A percentile compares a stretch with the other conserved stretches of the same genome.
Conservation (phyloP, 2,888 invertebrate species). For the Lithophane socia region DNA sequence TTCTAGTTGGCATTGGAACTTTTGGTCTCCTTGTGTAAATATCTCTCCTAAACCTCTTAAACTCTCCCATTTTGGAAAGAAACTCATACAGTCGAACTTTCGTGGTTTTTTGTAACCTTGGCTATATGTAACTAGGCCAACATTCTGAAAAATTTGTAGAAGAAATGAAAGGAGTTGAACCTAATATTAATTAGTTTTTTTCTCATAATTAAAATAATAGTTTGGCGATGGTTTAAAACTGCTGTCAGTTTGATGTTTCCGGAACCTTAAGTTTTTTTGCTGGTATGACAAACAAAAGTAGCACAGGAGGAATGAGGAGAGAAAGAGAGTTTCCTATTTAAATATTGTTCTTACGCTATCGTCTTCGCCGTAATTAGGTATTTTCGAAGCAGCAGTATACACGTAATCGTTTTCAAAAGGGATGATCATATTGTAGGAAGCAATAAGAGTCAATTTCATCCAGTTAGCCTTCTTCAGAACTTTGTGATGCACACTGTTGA, state of each 20-base stretch:
- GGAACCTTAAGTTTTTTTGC: not conserved
- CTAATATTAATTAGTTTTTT: not conserved
- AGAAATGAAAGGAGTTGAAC: not conserved
- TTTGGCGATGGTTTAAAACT: not conserved
- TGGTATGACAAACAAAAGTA: not conserved
- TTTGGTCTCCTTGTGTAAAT: slow-evolving; percentile 76
- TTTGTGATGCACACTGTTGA: slow-evolving; percentile 75
- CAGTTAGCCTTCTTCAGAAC: slow-evolving; percentile 77
- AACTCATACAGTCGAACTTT: slow-evolving; percentile 72
- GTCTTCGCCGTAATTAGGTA: slow-evolving; percentile 73
- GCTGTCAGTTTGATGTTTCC: not conserved
- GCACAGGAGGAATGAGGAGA: not conserved
- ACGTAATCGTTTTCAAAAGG: slow-evolving; percentile 71
- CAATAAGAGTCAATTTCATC: slow-evolving; percentile 81
- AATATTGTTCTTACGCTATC: slow-evolving; percentile 71
- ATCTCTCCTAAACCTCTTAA: slow-evolving; percentile 71
- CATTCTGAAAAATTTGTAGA: slow-evolving; percentile 68
- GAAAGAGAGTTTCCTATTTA: not conserved
- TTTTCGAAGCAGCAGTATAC: slow-evolving; percentile 80
- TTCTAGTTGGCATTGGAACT: slow-evolving; percentile 68
- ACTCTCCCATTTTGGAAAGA: slow-evolving; percentile 83
- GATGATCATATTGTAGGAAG: slow-evolving; percentile 78
- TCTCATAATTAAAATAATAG: not conserved
- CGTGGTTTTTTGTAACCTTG: slow-evolving; percentile 70
- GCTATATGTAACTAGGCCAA: slow-evolving; percentile 70